Evolutionary conservation across 2,113 vertebrate genomes (phyloP).

Genomic region (Protobothrops mucrosquamatus): DNA sequence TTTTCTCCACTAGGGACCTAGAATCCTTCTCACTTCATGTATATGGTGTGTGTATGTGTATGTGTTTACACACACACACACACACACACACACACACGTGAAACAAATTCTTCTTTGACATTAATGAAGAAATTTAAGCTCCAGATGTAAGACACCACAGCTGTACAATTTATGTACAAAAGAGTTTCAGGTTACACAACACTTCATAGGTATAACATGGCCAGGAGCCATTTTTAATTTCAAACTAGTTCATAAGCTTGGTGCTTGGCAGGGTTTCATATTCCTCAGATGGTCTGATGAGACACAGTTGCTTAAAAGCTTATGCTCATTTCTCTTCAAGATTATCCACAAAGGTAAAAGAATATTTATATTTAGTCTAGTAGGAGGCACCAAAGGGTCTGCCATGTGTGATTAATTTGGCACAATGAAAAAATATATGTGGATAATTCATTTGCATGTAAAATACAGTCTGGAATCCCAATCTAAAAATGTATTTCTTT

Average conservation of each 20-base stretch:
- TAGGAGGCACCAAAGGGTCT: not conserved
- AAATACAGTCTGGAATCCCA: constrained; percentile 3
- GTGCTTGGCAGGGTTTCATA: constrained; percentile 36
- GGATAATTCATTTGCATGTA: constrained; percentile 20
- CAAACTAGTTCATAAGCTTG: constrained; percentile 42
- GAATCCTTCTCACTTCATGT: constrained; percentile 14
- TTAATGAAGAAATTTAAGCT: constrained; percentile 18
- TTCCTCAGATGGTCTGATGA: constrained; percentile 36
- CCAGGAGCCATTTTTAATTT: constrained; percentile 41
- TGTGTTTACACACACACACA: not conserved
- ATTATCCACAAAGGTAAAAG: constrained; percentile 32
- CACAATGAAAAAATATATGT: constrained; percentile 5
- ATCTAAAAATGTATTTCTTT: not conserved
- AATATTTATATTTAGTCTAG: constrained; percentile 20
- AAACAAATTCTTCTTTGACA: constrained; percentile 13
- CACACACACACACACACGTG: not conserved
- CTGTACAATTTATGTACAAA: constrained; percentile 5
- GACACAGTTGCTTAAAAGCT: constrained; percentile 11
- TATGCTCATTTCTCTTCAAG: constrained; percentile 32
- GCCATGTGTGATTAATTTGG: constrained; percentile 17
- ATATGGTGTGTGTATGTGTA: not conserved
- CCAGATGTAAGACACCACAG: constrained; percentile 18
- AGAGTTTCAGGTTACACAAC: not conserved
- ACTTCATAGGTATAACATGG: constrained; percentile 14
- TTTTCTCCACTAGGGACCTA: constrained; percentile 2